Conservation (phyloP, 2,888 invertebrate genomes). For the Aleiodes alternator region DNA sequence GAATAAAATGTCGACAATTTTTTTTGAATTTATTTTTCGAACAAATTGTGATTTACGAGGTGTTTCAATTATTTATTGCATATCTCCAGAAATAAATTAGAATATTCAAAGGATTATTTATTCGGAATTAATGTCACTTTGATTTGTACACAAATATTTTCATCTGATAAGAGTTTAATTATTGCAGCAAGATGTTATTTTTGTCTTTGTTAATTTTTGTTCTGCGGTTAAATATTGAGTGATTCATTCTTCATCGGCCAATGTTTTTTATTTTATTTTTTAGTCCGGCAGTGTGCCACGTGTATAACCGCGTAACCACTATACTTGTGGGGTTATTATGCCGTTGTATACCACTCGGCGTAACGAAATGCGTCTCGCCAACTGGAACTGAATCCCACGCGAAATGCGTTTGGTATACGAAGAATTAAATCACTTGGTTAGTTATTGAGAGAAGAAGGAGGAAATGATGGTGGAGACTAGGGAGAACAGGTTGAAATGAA, state of each 20-base stretch:
- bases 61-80: background rate
- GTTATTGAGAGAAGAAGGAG: background rate
- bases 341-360: slow-evolving; percentile 39
- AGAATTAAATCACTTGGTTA: slow-evolving; percentile 23
- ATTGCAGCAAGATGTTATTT: no score
- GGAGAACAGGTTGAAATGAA: slow-evolving; percentile 9
- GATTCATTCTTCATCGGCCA: no score
- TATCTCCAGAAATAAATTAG: no score
- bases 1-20: background rate
- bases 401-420: slow-evolving; percentile 21
- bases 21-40: background rate
- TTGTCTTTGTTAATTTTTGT: no score
- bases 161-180: no score
- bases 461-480: background rate
- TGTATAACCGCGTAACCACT: slow-evolving; percentile 42
- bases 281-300: slow-evolving; percentile 15
- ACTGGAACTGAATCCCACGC: slow-evolving; percentile 45
- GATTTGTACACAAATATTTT: no score
- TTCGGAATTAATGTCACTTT: no score
- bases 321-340: slow-evolving; percentile 45
- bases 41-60: background rate
- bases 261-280: slow-evolving; percentile 13
- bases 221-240: no score
- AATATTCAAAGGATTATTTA: slow-evolving; percentile 7
- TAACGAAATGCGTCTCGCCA: slow-evolving; percentile 47